Percentiles rank a stretch among this genome's conserved stretches.
Evolutionary conservation across 2,888 invertebrate species (phyloP).

Genomic region (Rhogogaster chlorosoma): DNA sequence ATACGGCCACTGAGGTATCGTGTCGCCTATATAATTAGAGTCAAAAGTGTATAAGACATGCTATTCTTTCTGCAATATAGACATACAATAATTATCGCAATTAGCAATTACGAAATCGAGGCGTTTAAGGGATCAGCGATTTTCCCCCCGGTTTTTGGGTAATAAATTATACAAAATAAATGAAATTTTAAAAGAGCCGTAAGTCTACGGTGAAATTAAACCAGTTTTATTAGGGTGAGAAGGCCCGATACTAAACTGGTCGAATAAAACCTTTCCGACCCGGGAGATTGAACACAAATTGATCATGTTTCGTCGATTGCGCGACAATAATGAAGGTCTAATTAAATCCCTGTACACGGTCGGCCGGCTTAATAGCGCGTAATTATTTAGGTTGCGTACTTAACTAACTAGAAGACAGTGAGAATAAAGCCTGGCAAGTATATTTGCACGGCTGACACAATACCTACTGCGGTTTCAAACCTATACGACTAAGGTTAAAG

Average conservation of each 20-base stretch:
- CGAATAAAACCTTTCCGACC: neutral
- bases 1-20: neutral
- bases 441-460: neutral
- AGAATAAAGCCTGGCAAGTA: neutral
- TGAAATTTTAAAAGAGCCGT: neutral
- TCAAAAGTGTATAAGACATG: neutral
- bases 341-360: slow-evolving; percentile 51
- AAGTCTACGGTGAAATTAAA: neutral
- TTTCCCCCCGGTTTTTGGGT: neutral
- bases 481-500: neutral
- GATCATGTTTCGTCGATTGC: neutral
- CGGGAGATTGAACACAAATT: neutral
- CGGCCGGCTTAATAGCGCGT: slow-evolving; percentile 56
- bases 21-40: neutral
- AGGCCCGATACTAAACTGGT: neutral
- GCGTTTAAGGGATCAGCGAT: neutral
- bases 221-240: neutral
- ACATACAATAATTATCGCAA: neutral
- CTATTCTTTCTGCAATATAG: neutral
- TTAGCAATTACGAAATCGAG: neutral
- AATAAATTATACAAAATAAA: neutral
- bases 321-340: neutral
- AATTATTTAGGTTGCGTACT: slow-evolving; percentile 60
- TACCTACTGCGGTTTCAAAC: neutral
- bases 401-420: slow-evolving; percentile 11